Evolutionary conservation across 2,113 vertebrate genomes (phyloP).

Genomic region (Macaca mulatta): DNA sequence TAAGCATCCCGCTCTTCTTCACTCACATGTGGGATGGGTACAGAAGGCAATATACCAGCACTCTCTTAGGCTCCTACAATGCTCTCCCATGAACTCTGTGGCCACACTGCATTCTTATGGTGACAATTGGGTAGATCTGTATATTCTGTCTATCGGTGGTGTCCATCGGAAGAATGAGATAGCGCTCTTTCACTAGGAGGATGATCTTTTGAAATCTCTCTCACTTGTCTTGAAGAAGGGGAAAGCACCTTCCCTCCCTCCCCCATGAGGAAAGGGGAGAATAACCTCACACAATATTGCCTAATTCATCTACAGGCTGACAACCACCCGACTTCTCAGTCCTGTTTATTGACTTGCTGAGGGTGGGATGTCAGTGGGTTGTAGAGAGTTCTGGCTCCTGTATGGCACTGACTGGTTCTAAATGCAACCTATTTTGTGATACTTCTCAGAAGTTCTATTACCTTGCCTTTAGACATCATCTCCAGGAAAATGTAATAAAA

Average conservation of each 20-base stretch:
- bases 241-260: background rate
- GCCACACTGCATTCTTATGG: accelerated
- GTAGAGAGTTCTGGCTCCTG: background rate
- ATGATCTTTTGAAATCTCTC: background rate
- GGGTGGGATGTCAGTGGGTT: accelerated
- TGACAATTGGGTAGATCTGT: accelerated
- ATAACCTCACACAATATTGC: background rate
- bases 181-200: no score
- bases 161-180: background rate
- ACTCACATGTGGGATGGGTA: background rate
- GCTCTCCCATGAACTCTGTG: background rate
- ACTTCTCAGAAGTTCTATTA: background rate
- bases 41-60: background rate
- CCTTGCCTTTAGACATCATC: background rate
- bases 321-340: accelerated
- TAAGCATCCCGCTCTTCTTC: background rate
- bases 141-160: background rate
- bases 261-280: background rate
- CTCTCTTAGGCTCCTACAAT: no score
- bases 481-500: background rate
- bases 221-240: background rate
- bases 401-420: background rate
- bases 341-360: background rate
- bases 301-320: background rate
- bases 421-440: background rate